Base-by-base conservation (phyloP, 2,113 vertebrate genomes). In the Alligator mississippiensis region DNA sequence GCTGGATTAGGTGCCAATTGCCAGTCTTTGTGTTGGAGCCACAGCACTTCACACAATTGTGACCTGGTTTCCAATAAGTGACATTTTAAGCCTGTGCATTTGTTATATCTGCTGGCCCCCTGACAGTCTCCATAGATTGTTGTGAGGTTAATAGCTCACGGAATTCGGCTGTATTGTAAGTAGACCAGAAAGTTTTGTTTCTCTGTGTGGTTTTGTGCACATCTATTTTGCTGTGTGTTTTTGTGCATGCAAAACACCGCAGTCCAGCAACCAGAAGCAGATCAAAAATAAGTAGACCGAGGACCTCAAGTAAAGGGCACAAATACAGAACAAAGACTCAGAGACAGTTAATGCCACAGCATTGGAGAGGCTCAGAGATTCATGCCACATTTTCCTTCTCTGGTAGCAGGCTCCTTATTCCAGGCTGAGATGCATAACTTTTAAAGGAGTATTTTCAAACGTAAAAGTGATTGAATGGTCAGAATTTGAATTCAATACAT, bases 401-500 rank as follows among this genome's bases (percentile, higher is more conserved):
- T 47, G 2, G 1, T 82, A 84, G 62, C 0, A 0, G 75, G 9
- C 85, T 75, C 25, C 24, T 17, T 68, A 68, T 30, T 19, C 24
- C 14, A 82, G 61, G 6, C 4, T 54, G 72, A 90, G 86, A 2
- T 12, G 84, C 72, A 76, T 72, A 76, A 25, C 24, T 22, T 76
- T 27, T 66, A 54, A 47, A 84, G 11, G 18, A 64, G 21, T 62
- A 6, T 88, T 92, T 95, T 76, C 76, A 78, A n/a, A 78, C 3
- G 11, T 24, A 25, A 87, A 58, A 0, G 0, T 19, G 5, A 28
- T 82, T 62, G 75, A 82, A 57, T 80, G 3, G 3, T 74, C 83
- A 91, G 59, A 55, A 72, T 91, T 87, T 76, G 14, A 5, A 92
- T 94, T 88, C 72, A 66, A 2, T 19, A 64, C 17, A 75, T 28